These are phyloP conservation scores for Serilophus lunatus DNA, from an alignment of 2,113 vertebrate genomes.

Conservation along the genomic window DNA sequence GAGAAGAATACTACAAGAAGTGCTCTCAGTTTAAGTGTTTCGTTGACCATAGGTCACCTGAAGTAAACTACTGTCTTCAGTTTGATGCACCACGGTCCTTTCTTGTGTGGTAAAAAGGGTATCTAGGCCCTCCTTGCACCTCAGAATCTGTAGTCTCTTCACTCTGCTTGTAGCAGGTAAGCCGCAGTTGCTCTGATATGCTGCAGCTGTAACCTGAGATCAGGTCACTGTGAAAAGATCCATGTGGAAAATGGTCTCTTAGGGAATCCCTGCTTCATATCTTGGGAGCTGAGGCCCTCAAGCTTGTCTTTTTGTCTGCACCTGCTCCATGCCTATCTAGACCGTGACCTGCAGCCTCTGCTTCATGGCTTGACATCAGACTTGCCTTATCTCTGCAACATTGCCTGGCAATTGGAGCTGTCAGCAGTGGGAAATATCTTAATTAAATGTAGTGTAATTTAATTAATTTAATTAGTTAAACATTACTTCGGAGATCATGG, in stretches of 20 bases:
- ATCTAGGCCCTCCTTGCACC: not conserved
- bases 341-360: fast-evolving
- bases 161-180: not conserved
- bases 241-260: not conserved
- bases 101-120: not conserved
- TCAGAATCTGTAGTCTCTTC: not conserved
- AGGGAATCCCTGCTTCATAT: not conserved
- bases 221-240: not conserved
- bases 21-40: not conserved
- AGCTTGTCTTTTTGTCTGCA: not conserved
- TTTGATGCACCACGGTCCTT: not conserved
- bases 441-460: too few species aligned
- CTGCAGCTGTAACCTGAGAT: not conserved
- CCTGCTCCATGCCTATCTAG: not conserved
- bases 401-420: not conserved
- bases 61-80: not conserved
- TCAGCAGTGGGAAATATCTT: not conserved
- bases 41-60: not conserved
- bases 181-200: not conserved
- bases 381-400: not conserved
- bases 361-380: not conserved
- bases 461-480: too few species aligned
- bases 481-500: too few species aligned
- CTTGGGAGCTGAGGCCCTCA: not conserved
- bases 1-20: not conserved